Conservation (phyloP, 2,113 vertebrate species). For the Nettapus auritus region DNA sequence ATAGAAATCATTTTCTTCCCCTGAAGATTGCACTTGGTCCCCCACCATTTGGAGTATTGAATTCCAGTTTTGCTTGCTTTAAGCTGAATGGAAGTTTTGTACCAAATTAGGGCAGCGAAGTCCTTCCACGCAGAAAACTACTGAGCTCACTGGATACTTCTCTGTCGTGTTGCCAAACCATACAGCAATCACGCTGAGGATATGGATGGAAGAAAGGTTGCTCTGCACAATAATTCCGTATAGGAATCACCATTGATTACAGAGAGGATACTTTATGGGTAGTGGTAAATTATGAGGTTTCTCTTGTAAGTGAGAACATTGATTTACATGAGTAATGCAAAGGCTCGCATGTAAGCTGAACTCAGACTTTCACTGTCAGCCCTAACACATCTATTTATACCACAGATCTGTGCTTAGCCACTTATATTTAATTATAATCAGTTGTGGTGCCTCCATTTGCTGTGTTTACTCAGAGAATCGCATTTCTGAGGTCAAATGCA, state of each 20-base stretch:
- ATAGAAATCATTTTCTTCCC: neutral
- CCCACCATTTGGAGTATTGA: conserved; percentile 2
- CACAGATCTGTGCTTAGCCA: conserved; percentile 52
- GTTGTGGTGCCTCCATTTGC: conserved; percentile 44
- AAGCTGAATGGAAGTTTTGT: conserved; percentile 73
- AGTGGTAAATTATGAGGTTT: conserved; percentile 68
- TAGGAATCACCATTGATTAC: conserved; percentile 59
- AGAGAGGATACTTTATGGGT: conserved; percentile 43
- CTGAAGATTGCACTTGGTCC: neutral
- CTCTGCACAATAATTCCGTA: conserved; percentile 58
- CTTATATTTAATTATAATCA: conserved; percentile 62
- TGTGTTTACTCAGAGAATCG: conserved; percentile 54
- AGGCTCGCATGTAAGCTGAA: conserved; percentile 50
- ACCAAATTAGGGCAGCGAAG: conserved; percentile 68
- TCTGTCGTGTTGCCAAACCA: conserved; percentile 75
- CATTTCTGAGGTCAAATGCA: conserved; percentile 66
- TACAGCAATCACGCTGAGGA: conserved; percentile 65
- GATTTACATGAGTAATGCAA: conserved; percentile 58
- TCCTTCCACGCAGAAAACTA: conserved; percentile 75
- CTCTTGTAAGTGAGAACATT: conserved; percentile 64
- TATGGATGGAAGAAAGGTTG: conserved; percentile 59
- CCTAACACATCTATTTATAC: conserved; percentile 60
- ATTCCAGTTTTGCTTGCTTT: conserved; percentile 64
- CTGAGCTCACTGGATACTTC: conserved; percentile 73
- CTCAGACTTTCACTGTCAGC: conserved; percentile 53